Conservation (phyloP, 2,888 invertebrate species). For the Leptopilina myrica region DNA sequence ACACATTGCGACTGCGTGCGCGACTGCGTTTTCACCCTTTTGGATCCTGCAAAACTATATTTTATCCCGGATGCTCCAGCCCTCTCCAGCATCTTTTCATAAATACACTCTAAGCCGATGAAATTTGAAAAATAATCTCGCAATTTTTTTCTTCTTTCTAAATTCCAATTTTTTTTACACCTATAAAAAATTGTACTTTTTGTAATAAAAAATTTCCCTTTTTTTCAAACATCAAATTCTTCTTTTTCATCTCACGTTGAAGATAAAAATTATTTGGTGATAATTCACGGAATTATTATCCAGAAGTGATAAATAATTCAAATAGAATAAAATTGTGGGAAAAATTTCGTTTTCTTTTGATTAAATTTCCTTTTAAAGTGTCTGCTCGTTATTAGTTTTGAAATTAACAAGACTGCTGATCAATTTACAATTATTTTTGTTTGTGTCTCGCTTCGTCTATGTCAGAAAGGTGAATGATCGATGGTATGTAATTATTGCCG, state of each 20-base stretch:
- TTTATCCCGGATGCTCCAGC: slow-evolving; percentile 28
- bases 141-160: too few relatives aligned
- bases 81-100: neutral
- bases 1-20: slow-evolving; percentile 33
- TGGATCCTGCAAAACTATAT: slow-evolving; percentile 17
- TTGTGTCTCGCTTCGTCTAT: neutral
- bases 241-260: too few relatives aligned
- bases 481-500: slow-evolving; percentile 11
- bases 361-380: neutral
- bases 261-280: too few relatives aligned
- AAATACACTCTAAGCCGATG: neutral
- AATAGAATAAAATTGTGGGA: too few relatives aligned
- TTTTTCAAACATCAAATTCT: too few relatives aligned
- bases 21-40: slow-evolving; percentile 29
- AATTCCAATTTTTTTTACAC: too few relatives aligned
- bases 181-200: too few relatives aligned
- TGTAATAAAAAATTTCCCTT: too few relatives aligned
- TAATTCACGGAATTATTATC: too few relatives aligned
- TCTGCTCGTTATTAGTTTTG: neutral
- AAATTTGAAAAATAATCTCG: too few relatives aligned
- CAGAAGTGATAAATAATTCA: too few relatives aligned
- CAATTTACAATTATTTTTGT: neutral
- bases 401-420: neutral
- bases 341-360: neutral
- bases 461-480: slow-evolving; percentile 26